Percentiles rank a stretch among this genome's conserved stretches.
Conservation (phyloP, 1,140 invertebrate species). For the Saccostrea echinata region DNA sequence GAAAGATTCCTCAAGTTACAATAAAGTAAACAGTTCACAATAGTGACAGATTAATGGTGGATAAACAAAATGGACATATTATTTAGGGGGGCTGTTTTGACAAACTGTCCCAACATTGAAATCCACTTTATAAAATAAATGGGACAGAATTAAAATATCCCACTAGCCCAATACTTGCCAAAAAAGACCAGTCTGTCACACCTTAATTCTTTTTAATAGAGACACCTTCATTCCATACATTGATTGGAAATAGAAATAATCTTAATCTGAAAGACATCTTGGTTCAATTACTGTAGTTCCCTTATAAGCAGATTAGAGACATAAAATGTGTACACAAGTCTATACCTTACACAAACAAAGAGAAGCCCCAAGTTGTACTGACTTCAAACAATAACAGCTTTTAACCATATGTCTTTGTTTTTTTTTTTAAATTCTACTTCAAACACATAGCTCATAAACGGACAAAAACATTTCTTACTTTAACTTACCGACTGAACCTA, state of each 20-base stretch:
- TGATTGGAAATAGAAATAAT: background rate
- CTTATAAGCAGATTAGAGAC: background rate
- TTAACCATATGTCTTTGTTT: background rate
- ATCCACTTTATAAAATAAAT: background rate
- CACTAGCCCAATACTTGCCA: background rate
- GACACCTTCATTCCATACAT: background rate
- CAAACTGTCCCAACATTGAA: background rate
- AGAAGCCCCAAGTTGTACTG: background rate
- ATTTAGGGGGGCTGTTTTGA: background rate
- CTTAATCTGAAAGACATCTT: background rate
- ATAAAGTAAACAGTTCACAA: background rate
- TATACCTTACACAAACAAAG: background rate
- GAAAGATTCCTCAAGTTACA: background rate
- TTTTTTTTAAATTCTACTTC: background rate
- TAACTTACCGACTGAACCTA: background rate
- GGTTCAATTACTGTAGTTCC: background rate
- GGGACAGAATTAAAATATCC: background rate
- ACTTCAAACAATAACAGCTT: background rate
- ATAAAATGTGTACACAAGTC: background rate
- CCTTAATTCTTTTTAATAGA: background rate
- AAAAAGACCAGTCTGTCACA: background rate
- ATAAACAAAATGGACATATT: background rate
- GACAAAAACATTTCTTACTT: background rate
- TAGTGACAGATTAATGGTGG: slow-evolving; percentile 1
- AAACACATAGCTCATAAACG: background rate